Evolutionary conservation across 1,140 invertebrate genomes (phyloP), one percentile per base, ranked within the genome.

Genomic region (Drepana arcuata): DNA sequence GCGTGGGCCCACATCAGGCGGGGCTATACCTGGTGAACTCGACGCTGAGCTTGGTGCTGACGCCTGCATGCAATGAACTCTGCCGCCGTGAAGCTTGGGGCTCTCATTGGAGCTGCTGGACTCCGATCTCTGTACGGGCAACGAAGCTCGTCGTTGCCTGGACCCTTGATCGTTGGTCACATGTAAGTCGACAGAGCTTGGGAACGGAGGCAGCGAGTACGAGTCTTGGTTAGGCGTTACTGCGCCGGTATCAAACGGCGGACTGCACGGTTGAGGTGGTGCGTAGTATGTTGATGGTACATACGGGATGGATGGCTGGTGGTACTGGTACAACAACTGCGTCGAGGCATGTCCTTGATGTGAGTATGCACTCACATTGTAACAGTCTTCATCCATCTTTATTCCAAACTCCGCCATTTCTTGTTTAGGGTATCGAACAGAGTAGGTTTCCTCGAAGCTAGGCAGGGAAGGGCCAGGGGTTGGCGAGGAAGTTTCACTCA

Each of bases 361-460:
- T 12, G 87, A 85, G 27, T 86, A 85, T n/a, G 84, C 62, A 58
- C 88, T 85, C 27, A 85, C 78, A 34, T 87, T 87, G 51, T 88
- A 92, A 63, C 90, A 92, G 42, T 92, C 92, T 61, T 92, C 91
- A 55, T 92, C 91, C 91, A 92, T 92, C 71, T 92, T 92, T 49
- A 91, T 86, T 1, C 88, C 88, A 40, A 88, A 83, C 44, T 85
- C 80, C 30, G 85, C 73, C 46, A 87, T 74, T 61, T 89, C 84
- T 73, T 85, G 81, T 54, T 85, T 85, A 43, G 78, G 75, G 53
- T 90, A 90, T 32, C 89, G 87, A 21, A 91, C 86, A 16, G 91
- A 92, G 70, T 94, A 94, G 14, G 92, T 94, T 77, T 94, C 93
- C 84, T 93, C 91, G 80, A 94, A 95, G 82, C 92, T 93, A 30